Base-by-base conservation (phyloP, 2,888 invertebrate genomes). In the Chrysolina americana region DNA sequence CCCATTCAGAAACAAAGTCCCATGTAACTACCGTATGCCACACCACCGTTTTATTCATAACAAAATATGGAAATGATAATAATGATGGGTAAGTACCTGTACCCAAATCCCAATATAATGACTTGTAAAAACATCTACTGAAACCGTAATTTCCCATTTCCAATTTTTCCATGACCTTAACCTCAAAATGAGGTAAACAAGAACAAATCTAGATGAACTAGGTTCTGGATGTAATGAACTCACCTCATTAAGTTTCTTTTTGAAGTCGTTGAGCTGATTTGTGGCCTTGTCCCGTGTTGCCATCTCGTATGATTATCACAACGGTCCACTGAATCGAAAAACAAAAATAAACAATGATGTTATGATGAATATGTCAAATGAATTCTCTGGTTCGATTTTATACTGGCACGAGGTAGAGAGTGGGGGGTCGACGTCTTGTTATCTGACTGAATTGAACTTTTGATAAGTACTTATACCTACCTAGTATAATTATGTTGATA, bases 261-360 rank as follows among this genome's bases (percentile, higher is more conserved):
- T 75, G 63, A 48, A 71, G 11, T 75, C 69, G n/a, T 53, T 41
- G n/a, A 75, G 69, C 41, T 75, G 75, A 41, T 71, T 59, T 10
- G 71, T 53, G 9, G 75, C 75, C 41, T 56, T 65, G 44, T 75
- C 75, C 44, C 75, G 71, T 19, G 53, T 44, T 59, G 75, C 63
- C 75, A 75, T 75, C 56, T 68, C 69, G n/a, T 5, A 36, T 17
- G 47, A n/a, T 53, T 19, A 21, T 9, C 15, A 36, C 36, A 15
- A 36, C 1, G 11, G 15, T 59, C 15, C 28, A 23, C 59, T 59
- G 19, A 53, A 19, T 9, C 11, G 19, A 8, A 13, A 53, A 59
- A 11, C 59, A 11, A 59, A 5, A 6, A 47, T 15, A n/a, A 1
- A 13, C 15, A 47, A 47, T 4, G 8, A 28, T n/a, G 28, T 1